These are phyloP conservation scores for Danaus chrysippus DNA, from an alignment of 2,888 invertebrate genomes.

Conservation along the genomic window DNA sequence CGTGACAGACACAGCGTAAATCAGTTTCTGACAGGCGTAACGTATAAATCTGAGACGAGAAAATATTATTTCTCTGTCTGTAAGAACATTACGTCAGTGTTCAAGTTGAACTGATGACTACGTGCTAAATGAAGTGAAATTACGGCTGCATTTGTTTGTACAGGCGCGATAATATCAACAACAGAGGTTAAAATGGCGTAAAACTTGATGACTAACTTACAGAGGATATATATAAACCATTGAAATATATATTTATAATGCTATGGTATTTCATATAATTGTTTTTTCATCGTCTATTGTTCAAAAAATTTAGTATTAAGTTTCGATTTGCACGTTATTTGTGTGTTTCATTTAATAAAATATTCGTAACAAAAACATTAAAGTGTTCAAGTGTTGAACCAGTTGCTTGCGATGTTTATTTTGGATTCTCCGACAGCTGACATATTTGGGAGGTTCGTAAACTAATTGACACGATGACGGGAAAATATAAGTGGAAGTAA, in stretches of 20 bases:
- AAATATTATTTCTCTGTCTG: constrained; percentile 62
- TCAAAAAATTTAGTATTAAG: no score
- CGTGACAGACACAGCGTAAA: constrained; percentile 69
- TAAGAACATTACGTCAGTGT: constrained; percentile 44
- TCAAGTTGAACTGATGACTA: constrained; percentile 42
- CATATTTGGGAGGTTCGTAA: constrained; percentile 34
- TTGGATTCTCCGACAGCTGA: constrained; percentile 38
- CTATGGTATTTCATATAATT: no score
- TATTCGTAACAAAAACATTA: neutral
- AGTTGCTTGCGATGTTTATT: constrained; percentile 20
- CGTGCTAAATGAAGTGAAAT: constrained; percentile 65
- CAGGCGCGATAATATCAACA: constrained; percentile 42
- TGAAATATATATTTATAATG: no score
- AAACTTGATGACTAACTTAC: no score
- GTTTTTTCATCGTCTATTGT: no score
- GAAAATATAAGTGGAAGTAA: constrained; percentile 64
- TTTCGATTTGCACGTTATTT: neutral
- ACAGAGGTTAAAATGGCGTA: no score
- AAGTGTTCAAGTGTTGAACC: neutral
- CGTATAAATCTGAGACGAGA: constrained; percentile 55
- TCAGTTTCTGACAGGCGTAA: constrained; percentile 63
- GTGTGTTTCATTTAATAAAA: neutral
- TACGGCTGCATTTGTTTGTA: constrained; percentile 66
- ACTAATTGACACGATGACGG: constrained; percentile 51
- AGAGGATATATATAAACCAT: no score